Base-by-base conservation (phyloP, 2,888 invertebrate genomes). In the Sinhomidia bicolor region DNA sequence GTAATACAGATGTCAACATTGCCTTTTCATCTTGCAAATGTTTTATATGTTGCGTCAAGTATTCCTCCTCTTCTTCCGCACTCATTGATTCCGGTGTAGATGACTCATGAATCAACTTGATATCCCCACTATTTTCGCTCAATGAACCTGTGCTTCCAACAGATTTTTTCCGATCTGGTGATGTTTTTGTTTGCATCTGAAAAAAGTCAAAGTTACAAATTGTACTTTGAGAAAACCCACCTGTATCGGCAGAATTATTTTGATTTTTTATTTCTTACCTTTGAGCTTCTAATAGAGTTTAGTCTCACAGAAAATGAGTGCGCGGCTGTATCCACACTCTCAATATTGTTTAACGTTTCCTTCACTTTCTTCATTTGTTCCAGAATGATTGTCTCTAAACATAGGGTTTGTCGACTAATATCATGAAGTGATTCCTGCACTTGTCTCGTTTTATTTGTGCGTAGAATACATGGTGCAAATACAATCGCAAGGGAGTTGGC, bases 351-450 rank as follows among this genome's bases (percentile, higher is more conserved):
- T 90, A 99, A 94, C 26, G 97, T 97, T 88, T 96, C 96, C 90
- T 96, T 95, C n/a, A 98, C 96, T 94, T 98, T 96, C 36, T 95
- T 94, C 93, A 98, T 95, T 94, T 98, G 97, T 93, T 98, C 98
- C 86, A 96, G 95, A 79, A 99, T 97, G 89, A 99, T 97, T 90
- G 97, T 97, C 94, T 98, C 98, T 90, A 99, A 96, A 94, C 98
- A 97, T 94, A 96, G 95, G 79, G 98, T 98, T 94, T 98, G 98
- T 79, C 97, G 95, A 92, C 97, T 96, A 93, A 98, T 98, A 94
- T 98, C 98, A 93, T 96, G 96, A 91, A 99, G 95, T 93, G 98
- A 97, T 93, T 97, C 98, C 94, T 98, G 98, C 80, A 98, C 98
- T 68, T 97, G 97, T 92, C 98, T 95, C 90, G 96, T 94, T 93